Evolutionary conservation across 2,888 invertebrate genomes (phyloP).

Genomic region (Eupelmus urozonus): DNA sequence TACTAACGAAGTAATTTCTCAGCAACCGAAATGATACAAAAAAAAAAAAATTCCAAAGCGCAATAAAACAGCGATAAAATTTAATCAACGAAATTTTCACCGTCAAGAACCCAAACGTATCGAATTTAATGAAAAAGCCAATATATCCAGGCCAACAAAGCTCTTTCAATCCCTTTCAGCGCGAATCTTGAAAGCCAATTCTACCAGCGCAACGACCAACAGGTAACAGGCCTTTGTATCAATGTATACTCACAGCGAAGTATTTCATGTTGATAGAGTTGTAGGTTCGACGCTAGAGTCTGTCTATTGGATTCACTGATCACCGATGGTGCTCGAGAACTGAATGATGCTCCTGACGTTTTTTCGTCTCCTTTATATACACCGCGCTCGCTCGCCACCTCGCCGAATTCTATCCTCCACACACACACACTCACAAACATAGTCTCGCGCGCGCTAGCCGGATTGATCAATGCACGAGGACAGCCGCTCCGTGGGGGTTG

Average conservation of each 20-base stretch:
- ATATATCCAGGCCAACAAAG: too few relatives aligned
- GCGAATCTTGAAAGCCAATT: too few relatives aligned
- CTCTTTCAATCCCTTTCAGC: too few relatives aligned
- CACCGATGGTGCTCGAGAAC: slow-evolving; percentile 63
- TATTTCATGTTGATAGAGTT: slow-evolving; percentile 68
- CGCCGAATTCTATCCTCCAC: slow-evolving; percentile 17
- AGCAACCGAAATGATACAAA: too few relatives aligned
- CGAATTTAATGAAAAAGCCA: too few relatives aligned
- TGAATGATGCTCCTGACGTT: slow-evolving; percentile 71
- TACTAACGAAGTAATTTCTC: too few relatives aligned
- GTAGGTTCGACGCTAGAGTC: slow-evolving; percentile 46
- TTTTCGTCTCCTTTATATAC: slow-evolving; percentile 70
- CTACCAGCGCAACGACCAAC: too few relatives aligned
- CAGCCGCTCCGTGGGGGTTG: slow-evolving; percentile 38
- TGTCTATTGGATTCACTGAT: slow-evolving; percentile 60
- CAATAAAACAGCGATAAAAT: too few relatives aligned
- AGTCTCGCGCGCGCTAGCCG: neutral
- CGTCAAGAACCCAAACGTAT: too few relatives aligned
- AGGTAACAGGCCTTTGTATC: too few relatives aligned
- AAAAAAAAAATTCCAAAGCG: too few relatives aligned
- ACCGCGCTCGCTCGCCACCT: slow-evolving; percentile 55
- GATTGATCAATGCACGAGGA: slow-evolving; percentile 70
- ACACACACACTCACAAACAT: slow-evolving; percentile 60
- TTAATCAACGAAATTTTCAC: too few relatives aligned
- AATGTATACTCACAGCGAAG: slow-evolving; percentile 70